phyloP scores from a whole-genome alignment of 2,113 vertebrate species.

The Dicerorhinus sumatrensis region DNA sequence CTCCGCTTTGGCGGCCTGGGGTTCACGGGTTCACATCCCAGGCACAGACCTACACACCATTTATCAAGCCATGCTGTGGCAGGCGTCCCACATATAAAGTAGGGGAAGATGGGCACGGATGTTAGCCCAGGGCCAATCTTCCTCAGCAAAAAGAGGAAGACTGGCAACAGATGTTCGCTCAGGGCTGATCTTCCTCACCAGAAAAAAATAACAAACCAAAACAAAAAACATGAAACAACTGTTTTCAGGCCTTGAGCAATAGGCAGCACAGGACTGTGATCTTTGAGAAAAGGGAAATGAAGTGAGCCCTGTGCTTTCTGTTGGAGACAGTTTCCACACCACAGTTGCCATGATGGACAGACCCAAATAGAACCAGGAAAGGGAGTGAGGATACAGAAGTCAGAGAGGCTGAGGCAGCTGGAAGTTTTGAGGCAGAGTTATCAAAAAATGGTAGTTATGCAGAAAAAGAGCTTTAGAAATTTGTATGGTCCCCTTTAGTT shows the following conservation, averaged over 20 bases:
- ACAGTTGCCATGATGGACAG: background rate
- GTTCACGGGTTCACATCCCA: too few relatives aligned
- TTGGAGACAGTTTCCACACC: background rate
- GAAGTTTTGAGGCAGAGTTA: background rate
- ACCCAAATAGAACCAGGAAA: background rate
- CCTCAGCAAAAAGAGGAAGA: too few relatives aligned
- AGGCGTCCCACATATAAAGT: too few relatives aligned
- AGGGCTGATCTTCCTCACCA: too few relatives aligned
- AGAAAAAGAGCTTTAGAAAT: background rate
- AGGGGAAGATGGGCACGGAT: too few relatives aligned
- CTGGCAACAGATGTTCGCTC: too few relatives aligned
- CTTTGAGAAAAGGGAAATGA: background rate
- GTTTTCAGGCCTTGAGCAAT: background rate
- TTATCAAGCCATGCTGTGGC: too few relatives aligned
- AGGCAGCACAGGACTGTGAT: background rate
- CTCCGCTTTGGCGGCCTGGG: too few relatives aligned
- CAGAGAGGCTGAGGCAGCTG: background rate
- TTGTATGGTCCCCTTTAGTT: background rate
- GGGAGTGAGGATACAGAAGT: background rate
- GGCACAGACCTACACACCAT: too few relatives aligned
- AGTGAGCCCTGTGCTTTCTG: background rate
- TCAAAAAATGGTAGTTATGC: background rate
- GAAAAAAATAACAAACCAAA: too few relatives aligned
- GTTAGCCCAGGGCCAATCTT: too few relatives aligned
- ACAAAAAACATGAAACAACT: background rate